These are phyloP conservation scores for Potamilus streckersoni DNA, from an alignment of 1,140 invertebrate genomes.

Conservation along the genomic window DNA sequence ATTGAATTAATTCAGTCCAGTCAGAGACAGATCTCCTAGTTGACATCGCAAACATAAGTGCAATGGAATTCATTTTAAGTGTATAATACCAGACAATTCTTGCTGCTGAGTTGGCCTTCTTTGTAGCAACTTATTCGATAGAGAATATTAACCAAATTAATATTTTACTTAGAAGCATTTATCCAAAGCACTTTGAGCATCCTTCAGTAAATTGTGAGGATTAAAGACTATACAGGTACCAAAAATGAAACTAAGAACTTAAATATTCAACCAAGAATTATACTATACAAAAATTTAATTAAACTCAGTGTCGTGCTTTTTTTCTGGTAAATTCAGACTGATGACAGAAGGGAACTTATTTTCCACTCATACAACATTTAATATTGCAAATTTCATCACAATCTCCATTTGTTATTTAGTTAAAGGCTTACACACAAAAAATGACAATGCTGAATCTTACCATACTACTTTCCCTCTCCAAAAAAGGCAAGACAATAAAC, in stretches of 20 bases:
- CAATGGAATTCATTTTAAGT: constrained; percentile 17
- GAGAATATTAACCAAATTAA: constrained; percentile 9
- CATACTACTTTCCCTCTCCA: no score
- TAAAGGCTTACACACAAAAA: no score
- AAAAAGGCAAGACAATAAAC: no score
- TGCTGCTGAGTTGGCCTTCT: constrained; percentile 20
- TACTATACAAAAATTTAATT: not conserved
- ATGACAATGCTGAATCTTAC: no score
- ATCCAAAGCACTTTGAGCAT: constrained; percentile 21
- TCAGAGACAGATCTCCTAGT: not conserved
- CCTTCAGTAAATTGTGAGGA: constrained; percentile 11
- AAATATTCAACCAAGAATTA: not conserved
- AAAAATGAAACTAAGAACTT: not conserved
- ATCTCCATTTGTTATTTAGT: not conserved
- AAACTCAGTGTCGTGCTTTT: not conserved
- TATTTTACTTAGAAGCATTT: constrained; percentile 5
- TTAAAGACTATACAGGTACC: constrained; percentile 22
- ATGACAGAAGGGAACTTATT: not conserved
- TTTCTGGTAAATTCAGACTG: not conserved
- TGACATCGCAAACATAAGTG: not conserved
- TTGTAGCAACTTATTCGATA: constrained; percentile 25
- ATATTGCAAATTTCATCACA: not conserved
- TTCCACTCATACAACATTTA: not conserved
- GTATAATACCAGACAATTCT: constrained; percentile 14
- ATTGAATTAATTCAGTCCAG: constrained; percentile 6